A percentile compares a stretch with the other conserved stretches of the same genome.
Conservation (phyloP, 23 tunicate species). For the Styela plicata region DNA sequence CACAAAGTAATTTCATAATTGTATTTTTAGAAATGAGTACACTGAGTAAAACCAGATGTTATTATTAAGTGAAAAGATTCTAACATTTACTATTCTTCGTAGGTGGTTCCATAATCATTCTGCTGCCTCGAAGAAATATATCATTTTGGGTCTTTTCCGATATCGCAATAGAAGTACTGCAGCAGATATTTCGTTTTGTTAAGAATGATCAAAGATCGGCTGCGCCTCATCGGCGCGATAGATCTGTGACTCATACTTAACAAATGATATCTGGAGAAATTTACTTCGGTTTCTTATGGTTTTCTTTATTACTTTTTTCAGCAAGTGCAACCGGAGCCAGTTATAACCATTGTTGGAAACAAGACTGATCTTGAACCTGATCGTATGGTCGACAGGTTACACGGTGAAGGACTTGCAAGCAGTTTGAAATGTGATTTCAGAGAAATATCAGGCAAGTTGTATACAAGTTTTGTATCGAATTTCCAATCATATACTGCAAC, state of each 20-base stretch:
- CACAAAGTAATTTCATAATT: slow-evolving; percentile 22
- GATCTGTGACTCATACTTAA: too few relatives aligned
- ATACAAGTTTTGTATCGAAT: too few relatives aligned
- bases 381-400: slow-evolving; percentile 48
- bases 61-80: slow-evolving; percentile 4
- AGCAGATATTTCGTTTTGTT: too few relatives aligned
- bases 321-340: slow-evolving; percentile 32
- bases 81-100: not conserved
- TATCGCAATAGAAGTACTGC: too few relatives aligned
- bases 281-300: too few relatives aligned
- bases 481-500: too few relatives aligned
- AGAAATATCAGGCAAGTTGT: slow-evolving; percentile 59
- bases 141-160: too few relatives aligned
- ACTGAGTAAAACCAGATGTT: not conserved
- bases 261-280: too few relatives aligned
- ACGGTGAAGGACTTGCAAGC: slow-evolving; percentile 32
- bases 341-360: slow-evolving; percentile 56
- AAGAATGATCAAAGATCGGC: too few relatives aligned
- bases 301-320: too few relatives aligned
- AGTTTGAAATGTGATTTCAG: slow-evolving; percentile 33
- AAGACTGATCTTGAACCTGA: slow-evolving; percentile 56
- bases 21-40: not conserved
- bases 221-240: too few relatives aligned
- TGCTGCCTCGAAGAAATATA: too few relatives aligned
- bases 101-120: not conserved